Evolutionary conservation across 2,797 vertebrate genomes (phyloP).

Genomic region (Pseudotriccus pelzelni): DNA sequence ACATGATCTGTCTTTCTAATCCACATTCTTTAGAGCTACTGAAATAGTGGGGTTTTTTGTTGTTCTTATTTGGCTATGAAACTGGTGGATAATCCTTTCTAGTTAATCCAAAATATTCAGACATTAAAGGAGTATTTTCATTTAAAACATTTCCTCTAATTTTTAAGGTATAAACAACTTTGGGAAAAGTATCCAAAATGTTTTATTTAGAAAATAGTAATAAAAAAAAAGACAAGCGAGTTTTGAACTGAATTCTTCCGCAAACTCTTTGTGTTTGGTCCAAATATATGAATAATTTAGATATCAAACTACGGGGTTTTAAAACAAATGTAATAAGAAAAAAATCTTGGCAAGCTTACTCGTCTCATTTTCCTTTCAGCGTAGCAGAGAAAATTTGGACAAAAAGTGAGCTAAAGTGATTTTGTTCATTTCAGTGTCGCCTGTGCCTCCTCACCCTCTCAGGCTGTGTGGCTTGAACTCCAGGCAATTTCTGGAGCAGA

Average conservation of each 20-base stretch:
- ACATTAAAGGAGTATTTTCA: background rate
- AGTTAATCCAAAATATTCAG: background rate
- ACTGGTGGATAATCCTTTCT: background rate
- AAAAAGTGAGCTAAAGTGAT: background rate
- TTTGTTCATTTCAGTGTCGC: background rate
- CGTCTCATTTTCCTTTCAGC: background rate
- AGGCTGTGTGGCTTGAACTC: background rate
- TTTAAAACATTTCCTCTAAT: background rate
- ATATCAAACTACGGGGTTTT: background rate
- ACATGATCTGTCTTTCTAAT: background rate
- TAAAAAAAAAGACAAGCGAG: background rate
- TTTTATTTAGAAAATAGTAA: background rate
- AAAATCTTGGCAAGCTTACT: background rate
- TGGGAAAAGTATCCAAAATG: background rate
- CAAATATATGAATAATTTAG: background rate
- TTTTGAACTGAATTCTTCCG: background rate
- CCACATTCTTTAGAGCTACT: background rate
- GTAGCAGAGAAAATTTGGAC: background rate
- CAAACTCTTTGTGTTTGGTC: background rate
- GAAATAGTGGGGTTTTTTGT: background rate
- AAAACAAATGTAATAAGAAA: background rate
- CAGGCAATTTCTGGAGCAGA: background rate
- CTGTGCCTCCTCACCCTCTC: background rate
- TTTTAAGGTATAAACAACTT: background rate
- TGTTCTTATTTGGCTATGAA: background rate